Conservation (phyloP, 2,113 vertebrate species). For the Edolisoma coerulescens region DNA sequence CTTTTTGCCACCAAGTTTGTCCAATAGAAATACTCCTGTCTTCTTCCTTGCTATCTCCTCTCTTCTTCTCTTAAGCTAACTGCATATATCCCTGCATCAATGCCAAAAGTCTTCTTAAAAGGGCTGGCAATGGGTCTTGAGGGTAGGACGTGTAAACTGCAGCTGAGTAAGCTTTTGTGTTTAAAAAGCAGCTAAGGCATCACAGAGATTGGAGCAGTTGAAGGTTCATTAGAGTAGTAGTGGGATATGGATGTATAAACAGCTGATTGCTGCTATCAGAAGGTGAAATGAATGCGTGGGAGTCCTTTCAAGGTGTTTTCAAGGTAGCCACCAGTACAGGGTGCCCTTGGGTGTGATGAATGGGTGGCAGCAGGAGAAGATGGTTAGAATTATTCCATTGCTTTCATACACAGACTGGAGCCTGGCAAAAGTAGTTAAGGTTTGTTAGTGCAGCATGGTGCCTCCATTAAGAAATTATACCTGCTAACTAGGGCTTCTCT, state of each 20-base stretch:
- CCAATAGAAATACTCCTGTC: neutral
- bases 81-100: neutral
- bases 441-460: neutral
- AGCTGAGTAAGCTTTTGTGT: neutral
- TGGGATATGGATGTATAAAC: neutral
- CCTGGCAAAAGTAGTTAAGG: neutral
- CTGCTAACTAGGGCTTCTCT: neutral
- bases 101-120: neutral
- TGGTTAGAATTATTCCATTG: neutral
- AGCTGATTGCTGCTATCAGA: neutral
- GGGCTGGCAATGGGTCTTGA: neutral
- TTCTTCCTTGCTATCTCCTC: neutral
- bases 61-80: neutral
- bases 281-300: neutral
- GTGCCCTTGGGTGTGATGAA: neutral
- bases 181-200: neutral
- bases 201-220: neutral
- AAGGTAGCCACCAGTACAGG: neutral
- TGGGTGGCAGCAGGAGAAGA: neutral
- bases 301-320: neutral
- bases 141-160: neutral
- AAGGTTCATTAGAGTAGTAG: neutral
- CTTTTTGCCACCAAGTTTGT: neutral
- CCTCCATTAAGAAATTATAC: neutral
- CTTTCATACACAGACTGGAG: neutral